Conservation (phyloP, 2,797 vertebrate genomes). For the Cyclopterus lumpus region DNA sequence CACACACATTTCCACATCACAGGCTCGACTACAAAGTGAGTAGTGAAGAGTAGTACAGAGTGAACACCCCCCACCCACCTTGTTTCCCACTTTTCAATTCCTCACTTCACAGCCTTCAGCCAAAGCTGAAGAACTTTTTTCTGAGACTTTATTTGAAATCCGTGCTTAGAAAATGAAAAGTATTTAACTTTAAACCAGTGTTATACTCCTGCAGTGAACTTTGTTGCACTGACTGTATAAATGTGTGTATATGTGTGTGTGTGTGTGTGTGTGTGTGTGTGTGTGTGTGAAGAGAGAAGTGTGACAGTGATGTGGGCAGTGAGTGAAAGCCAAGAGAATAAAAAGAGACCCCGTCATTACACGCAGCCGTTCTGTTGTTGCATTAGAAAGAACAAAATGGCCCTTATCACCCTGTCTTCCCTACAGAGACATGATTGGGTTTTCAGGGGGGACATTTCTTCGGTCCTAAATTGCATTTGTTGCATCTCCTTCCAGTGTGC, state of each 20-base stretch:
- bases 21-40: background rate
- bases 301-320: slow-evolving; percentile 64
- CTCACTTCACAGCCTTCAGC: slow-evolving; percentile 38
- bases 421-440: slow-evolving; percentile 67
- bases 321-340: slow-evolving; percentile 68
- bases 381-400: slow-evolving; percentile 72
- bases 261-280: background rate
- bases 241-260: slow-evolving; percentile 8
- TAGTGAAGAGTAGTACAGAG: no score
- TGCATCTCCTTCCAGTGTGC: slow-evolving; percentile 34
- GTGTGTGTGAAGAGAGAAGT: background rate
- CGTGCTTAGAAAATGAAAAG: slow-evolving; percentile 47
- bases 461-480: slow-evolving; percentile 71
- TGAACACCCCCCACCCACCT: rapidly evolving
- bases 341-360: slow-evolving; percentile 69
- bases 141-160: slow-evolving; percentile 57
- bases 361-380: slow-evolving; percentile 50
- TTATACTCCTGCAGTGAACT: slow-evolving; percentile 36
- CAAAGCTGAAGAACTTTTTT: slow-evolving; percentile 25
- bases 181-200: slow-evolving; percentile 55
- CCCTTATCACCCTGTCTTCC: slow-evolving; percentile 61
- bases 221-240: slow-evolving; percentile 4
- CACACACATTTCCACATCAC: slow-evolving; percentile 27
- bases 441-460: slow-evolving; percentile 66
- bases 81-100: slow-evolving; percentile 45